Evolutionary conservation across 2,113 vertebrate species (phyloP).

Genomic region (Coptodon bakossiorum): DNA sequence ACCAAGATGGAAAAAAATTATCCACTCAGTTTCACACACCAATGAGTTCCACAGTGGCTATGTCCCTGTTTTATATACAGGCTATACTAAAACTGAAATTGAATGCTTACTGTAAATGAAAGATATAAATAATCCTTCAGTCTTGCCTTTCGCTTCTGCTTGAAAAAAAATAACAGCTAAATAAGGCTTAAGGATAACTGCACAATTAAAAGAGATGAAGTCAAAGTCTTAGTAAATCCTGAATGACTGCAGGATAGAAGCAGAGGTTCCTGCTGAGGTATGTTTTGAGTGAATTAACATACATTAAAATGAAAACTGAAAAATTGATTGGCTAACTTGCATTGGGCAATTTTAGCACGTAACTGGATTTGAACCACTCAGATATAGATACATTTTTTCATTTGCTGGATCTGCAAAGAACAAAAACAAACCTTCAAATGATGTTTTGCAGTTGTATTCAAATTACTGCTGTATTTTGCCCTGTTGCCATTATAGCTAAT

Average conservation of each 20-base stretch:
- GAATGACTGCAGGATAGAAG: neutral
- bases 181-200: neutral
- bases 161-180: neutral
- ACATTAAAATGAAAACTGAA: neutral
- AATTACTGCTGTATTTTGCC: neutral
- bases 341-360: neutral
- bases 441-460: neutral
- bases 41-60: neutral
- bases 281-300: neutral
- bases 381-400: neutral
- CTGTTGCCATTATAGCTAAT: neutral
- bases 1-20: neutral
- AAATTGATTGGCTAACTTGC: neutral
- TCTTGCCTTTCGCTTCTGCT: neutral
- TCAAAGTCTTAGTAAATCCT: neutral
- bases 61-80: neutral
- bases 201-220: neutral
- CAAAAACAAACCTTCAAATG: neutral
- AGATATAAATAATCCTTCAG: neutral
- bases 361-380: neutral
- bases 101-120: neutral
- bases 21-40: neutral
- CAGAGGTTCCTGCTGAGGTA: neutral
- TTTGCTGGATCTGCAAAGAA: neutral
- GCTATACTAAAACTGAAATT: neutral